These are phyloP conservation scores for Circaetus cinerascens DNA, from an alignment of 2,113 vertebrate genomes.

Conservation along the genomic window DNA sequence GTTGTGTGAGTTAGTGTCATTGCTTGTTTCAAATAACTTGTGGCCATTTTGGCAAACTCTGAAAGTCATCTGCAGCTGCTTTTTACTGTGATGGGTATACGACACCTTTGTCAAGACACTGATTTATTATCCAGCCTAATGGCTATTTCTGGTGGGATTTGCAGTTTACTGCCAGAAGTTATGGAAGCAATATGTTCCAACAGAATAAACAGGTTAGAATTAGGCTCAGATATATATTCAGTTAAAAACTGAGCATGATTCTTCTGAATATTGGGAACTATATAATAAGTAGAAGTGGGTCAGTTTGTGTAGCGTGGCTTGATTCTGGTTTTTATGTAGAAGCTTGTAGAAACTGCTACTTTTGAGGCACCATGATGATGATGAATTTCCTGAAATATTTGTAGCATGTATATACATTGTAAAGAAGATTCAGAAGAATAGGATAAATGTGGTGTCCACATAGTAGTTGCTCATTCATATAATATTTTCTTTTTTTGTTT, in stretches of 20 bases:
- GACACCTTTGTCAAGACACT: neutral
- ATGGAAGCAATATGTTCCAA: neutral
- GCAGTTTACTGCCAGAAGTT: neutral
- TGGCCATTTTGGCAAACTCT: neutral
- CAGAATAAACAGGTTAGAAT: neutral
- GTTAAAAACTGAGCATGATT: neutral
- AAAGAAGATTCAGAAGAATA: neutral
- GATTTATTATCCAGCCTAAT: constrained; percentile 13
- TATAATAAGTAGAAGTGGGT: neutral
- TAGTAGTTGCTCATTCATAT: neutral
- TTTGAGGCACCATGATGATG: neutral
- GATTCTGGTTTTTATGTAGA: neutral
- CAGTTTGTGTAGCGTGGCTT: neutral
- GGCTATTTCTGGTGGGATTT: neutral
- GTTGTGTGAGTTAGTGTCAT: neutral
- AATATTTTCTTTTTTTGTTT: neutral
- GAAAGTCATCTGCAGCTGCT: neutral
- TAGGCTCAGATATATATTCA: neutral
- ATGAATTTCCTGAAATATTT: neutral
- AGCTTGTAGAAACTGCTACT: neutral
- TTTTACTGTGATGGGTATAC: neutral
- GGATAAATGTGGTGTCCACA: neutral
- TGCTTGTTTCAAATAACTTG: neutral
- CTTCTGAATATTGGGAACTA: neutral
- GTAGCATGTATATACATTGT: neutral